Conservation (phyloP, 2,113 vertebrate genomes). For the Urocynchramus pylzowi region DNA sequence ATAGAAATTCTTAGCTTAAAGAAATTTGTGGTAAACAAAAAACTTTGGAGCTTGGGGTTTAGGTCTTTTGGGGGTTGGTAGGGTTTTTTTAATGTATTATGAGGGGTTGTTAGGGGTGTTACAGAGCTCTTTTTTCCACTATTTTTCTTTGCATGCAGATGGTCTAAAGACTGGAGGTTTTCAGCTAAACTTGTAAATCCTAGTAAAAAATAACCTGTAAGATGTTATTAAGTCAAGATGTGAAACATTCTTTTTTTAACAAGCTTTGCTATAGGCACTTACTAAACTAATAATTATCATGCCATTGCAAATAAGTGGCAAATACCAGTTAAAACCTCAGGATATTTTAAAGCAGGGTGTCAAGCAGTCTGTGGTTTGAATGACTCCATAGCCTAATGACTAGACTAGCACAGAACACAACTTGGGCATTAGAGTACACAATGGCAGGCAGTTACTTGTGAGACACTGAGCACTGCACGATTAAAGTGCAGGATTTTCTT, state of each 20-base stretch:
- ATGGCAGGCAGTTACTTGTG: neutral
- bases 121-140: conserved; percentile 30
- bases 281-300: neutral
- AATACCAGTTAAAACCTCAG: neutral
- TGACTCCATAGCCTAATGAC: neutral
- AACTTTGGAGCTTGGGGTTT: neutral
- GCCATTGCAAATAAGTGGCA: neutral
- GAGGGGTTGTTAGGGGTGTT: neutral
- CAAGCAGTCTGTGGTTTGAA: neutral
- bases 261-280: neutral
- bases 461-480: neutral
- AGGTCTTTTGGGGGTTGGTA: neutral
- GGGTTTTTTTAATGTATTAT: neutral
- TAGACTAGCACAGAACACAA: neutral
- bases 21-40: conserved; percentile 30
- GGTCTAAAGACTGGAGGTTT: conserved; percentile 54
- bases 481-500: neutral
- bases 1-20: conserved; percentile 41
- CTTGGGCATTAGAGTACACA: neutral
- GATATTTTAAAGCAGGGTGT: neutral
- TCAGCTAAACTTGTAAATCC: conserved; percentile 37
- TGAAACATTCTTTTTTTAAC: neutral
- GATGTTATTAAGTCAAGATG: neutral
- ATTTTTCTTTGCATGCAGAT: conserved; percentile 45
- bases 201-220: conserved; percentile 19